These are phyloP conservation scores for Columba janthina DNA, from an alignment of 2,113 vertebrate species.

Conservation along the genomic window DNA sequence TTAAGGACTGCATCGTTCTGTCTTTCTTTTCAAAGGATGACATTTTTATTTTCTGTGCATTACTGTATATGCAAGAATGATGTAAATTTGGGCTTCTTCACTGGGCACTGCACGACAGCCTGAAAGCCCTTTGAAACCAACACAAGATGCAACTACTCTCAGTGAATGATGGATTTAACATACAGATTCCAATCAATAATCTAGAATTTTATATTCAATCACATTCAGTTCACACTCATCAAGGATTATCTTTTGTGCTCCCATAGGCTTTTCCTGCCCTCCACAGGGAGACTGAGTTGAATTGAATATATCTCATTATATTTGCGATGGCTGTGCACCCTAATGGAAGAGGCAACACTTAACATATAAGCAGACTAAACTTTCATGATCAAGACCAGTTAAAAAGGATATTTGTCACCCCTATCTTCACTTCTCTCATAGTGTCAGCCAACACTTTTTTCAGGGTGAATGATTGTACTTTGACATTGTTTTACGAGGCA, in stretches of 20 bases:
- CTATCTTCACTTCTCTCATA: neutral
- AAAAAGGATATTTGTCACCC: slow-evolving; percentile 23
- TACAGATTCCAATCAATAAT: slow-evolving; percentile 72
- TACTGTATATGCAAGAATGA: slow-evolving; percentile 30
- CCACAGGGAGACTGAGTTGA: slow-evolving; percentile 4
- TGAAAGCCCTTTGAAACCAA: slow-evolving; percentile 57
- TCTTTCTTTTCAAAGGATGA: slow-evolving; percentile 61
- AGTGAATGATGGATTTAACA: slow-evolving; percentile 52
- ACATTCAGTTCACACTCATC: slow-evolving; percentile 63
- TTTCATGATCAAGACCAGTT: neutral
- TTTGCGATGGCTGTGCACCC: slow-evolving; percentile 19
- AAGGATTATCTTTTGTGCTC: slow-evolving; percentile 67
- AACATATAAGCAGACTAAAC: slow-evolving; percentile 24
- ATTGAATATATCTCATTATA: slow-evolving; percentile 28
- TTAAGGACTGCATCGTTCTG: slow-evolving; percentile 20
- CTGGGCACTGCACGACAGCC: neutral
- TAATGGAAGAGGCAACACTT: slow-evolving; percentile 44
- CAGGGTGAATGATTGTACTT: slow-evolving; percentile 7
- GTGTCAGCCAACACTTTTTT: neutral
- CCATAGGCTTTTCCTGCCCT: slow-evolving; percentile 61
- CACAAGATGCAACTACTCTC: slow-evolving; percentile 43
- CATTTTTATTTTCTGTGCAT: slow-evolving; percentile 67
- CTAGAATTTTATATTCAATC: slow-evolving; percentile 73
- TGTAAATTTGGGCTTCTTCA: slow-evolving; percentile 57
- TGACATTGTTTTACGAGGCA: slow-evolving; percentile 28